Conservation (phyloP, 2,888 invertebrate genomes). For the Epistrophella euchroma region DNA sequence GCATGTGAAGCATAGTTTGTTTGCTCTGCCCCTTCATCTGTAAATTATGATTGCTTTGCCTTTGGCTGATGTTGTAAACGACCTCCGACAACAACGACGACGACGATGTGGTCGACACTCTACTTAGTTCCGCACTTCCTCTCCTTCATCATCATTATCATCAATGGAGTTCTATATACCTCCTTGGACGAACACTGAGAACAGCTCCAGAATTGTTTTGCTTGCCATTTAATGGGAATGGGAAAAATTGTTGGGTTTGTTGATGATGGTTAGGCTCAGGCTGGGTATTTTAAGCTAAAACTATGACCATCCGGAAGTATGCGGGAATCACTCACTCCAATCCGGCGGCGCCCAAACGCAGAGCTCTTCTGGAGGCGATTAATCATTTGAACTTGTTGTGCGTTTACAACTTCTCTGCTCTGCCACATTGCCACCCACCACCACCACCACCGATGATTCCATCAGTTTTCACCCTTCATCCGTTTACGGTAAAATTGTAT, state of each 20-base stretch:
- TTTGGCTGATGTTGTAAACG: constrained; percentile 26
- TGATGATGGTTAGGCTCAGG: constrained; percentile 45
- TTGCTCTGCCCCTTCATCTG: constrained; percentile 38
- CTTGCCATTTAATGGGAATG: constrained; percentile 23
- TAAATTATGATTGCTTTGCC: constrained; percentile 57
- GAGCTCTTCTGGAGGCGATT: constrained; percentile 43
- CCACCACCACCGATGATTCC: constrained; percentile 4
- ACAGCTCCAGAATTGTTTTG: constrained; percentile 28
- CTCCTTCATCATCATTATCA: neutral
- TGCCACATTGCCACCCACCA: no score
- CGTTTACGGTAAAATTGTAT: constrained; percentile 20
- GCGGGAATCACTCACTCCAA: constrained; percentile 1
- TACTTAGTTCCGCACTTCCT: neutral
- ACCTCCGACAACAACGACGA: constrained; percentile 12
- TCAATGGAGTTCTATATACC: neutral
- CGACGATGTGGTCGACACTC: neutral
- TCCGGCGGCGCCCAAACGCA: neutral
- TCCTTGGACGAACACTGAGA: constrained; percentile 2
- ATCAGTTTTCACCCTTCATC: constrained; percentile 6
- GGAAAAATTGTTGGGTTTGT: constrained; percentile 39
- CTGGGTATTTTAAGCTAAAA: constrained; percentile 32
- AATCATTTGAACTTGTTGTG: constrained; percentile 67
- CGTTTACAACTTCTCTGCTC: constrained; percentile 12
- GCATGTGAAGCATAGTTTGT: constrained; percentile 7
- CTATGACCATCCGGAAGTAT: constrained; percentile 33